phyloP scores from a whole-genome alignment of 2,113 vertebrate genomes.

The Gulo gulo region DNA sequence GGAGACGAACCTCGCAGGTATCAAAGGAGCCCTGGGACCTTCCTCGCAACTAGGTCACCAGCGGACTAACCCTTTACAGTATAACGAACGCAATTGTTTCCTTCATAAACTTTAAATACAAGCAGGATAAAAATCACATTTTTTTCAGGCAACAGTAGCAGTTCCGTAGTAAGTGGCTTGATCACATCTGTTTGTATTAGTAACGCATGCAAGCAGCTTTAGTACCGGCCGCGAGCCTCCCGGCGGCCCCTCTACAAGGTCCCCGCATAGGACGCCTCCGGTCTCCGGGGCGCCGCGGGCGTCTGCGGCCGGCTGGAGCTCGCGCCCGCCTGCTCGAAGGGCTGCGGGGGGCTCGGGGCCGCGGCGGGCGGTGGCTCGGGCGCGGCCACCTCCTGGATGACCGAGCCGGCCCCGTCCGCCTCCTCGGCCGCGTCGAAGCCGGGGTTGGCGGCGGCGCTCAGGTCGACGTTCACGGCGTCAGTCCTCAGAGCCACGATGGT shows the following conservation, averaged over 20 bases:
- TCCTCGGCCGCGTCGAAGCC: conserved; percentile 84
- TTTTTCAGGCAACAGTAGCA: conserved; percentile 90
- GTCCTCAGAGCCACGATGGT: conserved; percentile 89
- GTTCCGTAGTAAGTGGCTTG: conserved; percentile 88
- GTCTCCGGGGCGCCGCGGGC: conserved; percentile 77
- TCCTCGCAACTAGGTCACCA: conserved; percentile 68
- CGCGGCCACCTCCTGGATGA: conserved; percentile 86
- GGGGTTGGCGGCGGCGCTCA: conserved; percentile 81
- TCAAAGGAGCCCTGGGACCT: conserved; percentile 77
- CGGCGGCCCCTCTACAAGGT: conserved; percentile 79
- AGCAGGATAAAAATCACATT: conserved; percentile 90
- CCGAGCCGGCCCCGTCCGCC: conserved; percentile 80
- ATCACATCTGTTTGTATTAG: conserved; percentile 88
- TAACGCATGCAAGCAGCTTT: conserved; percentile 90
- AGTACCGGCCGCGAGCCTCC: conserved; percentile 77
- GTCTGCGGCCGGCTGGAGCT: conserved; percentile 85
- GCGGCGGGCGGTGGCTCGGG: conserved; percentile 79
- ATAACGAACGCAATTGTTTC: conserved; percentile 85
- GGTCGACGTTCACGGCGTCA: conserved; percentile 85
- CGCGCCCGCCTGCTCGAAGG: conserved; percentile 82
- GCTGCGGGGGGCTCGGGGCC: conserved; percentile 81
- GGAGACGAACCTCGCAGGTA: conserved; percentile 76
- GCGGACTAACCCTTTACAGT: conserved; percentile 85
- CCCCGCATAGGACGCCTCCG: conserved; percentile 83
- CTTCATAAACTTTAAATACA: conserved; percentile 87